Percentiles rank a stretch among this genome's conserved stretches.
Conservation (phyloP, 2,888 invertebrate species). For the Cosmopolites sordidus region DNA sequence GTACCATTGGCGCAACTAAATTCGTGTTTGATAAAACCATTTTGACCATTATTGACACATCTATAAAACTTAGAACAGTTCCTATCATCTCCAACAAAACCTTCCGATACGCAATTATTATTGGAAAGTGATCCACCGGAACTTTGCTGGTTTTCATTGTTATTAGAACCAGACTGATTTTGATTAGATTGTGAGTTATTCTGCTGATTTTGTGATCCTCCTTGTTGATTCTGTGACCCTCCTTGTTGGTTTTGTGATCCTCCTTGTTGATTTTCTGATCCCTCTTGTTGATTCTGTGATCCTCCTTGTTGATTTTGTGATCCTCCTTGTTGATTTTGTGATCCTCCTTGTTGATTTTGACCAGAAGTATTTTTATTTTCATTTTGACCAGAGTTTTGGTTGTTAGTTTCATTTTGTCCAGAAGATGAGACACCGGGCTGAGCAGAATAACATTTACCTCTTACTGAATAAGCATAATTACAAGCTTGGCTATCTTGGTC, state of each 20-base stretch:
- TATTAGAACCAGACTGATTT: neutral
- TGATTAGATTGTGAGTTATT: neutral
- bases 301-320: conserved; percentile 9
- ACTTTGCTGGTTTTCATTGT: conserved; percentile 2
- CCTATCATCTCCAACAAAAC: conserved; percentile 64
- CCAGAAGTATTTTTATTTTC: conserved; percentile 6
- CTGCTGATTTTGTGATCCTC: conserved; percentile 18
- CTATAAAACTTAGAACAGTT: conserved; percentile 74
- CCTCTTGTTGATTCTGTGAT: conserved; percentile 14
- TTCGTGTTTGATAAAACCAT: conserved; percentile 61
- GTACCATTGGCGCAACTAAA: conserved; percentile 73
- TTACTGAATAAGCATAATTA: conserved; percentile 64
- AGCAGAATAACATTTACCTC: conserved; percentile 31
- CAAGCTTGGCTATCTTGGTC: conserved; percentile 64
- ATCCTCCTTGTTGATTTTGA: conserved; percentile 4
- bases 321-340: conserved; percentile 19
- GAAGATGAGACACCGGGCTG: neutral
- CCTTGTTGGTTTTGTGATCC: conserved; percentile 6
- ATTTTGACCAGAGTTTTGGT: too few species aligned
- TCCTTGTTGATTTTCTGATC: conserved; percentile 20
- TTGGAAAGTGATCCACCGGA: conserved; percentile 3
- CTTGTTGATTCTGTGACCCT: neutral
- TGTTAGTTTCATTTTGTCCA: too few species aligned
- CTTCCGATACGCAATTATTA: conserved; percentile 57
- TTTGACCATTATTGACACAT: conserved; percentile 62